Base-by-base conservation (phyloP, 2,888 invertebrate genomes). In the Megamerina dolium region DNA sequence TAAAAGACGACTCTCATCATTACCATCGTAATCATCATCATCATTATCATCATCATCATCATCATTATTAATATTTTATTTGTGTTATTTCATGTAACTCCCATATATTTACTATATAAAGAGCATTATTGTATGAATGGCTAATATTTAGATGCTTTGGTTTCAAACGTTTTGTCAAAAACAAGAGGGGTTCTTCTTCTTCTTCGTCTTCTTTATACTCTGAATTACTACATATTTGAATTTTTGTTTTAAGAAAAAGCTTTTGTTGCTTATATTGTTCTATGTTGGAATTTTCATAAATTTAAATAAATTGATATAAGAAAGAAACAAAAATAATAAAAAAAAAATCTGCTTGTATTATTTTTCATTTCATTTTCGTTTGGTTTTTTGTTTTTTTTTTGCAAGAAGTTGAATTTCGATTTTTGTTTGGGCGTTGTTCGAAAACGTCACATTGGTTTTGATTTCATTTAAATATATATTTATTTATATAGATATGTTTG, bases 401-500 rank as follows among this genome's bases (percentile, higher is more conserved):
- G 64, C 72, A 72, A 72, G 72, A 72, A 72, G 72, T 72, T 72
- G 72, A 72, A 68, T 71, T 72, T 72, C 72, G 72, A 72, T 72
- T 72, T 72, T 72, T 72, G 72, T 72, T 70, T 72, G 72, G 72
- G 70, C 68, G 72, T 71, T 64, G 70, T 68, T 68, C 61, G 59
- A 66, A 62, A 67, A 64, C 68, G 70, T 65, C 66, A 55, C 61
- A 45, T 46, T 32, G n/a, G n/a, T n/a, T n/a, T n/a, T n/a, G n/a
- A n/a, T n/a, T n/a, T n/a, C n/a, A n/a, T n/a, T n/a, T n/a, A n/a
- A n/a, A n/a, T n/a, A n/a, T n/a, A n/a, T n/a, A n/a, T n/a, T n/a
- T n/a, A n/a, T n/a, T n/a, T n/a, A n/a, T n/a, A n/a, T n/a, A n/a
- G n/a, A n/a, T n/a, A n/a, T n/a, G n/a, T n/a, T n/a, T n/a, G n/a